Base-by-base conservation (phyloP, 2,888 invertebrate species). In the Entomobrya multifasciata region DNA sequence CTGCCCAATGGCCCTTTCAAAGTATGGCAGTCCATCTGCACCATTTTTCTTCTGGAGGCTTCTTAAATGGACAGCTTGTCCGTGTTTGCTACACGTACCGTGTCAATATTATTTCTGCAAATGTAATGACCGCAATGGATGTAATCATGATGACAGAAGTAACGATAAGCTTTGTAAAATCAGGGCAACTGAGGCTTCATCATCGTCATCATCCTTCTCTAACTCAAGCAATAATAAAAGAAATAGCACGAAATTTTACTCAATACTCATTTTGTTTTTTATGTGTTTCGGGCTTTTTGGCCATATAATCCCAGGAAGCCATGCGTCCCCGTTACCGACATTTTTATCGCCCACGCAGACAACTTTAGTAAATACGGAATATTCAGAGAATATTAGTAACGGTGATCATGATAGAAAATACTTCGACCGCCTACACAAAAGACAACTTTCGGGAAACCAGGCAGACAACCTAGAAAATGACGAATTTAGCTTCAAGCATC, bases 1-100 rank as follows among this genome's bases (percentile, higher is more conserved):
- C 83, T 65, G 67, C 67, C 67, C 76, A 84, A 84, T 76, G 83
- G 17, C 77, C 83, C 76, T 52, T 41, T 84, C 67, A 55, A 84
- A 84, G 52, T 77, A 77, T 67, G 76, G 62, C 4, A 17, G 77
- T 17, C 22, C 83, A 84, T 77, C 65, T 25, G 52, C 41, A 41
- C 65, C 62, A 84, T 76, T 65, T 67, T 72, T 84, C 77, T 60
- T 77, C 1, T 8, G 4, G 25, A 15, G 20, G 22, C 41, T 52
- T 20, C 65, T 67, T 41, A 41, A 65, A 10, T 20, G 4, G 47
- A 44, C 77, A 25, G 65, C 44, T 44, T 52, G 65, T 67, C 67
- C n/a, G 52, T 84, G 62, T 74, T 62, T n/a, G 10, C 52, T 49
- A 15, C 13, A 20, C 57, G 30, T 15, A 2, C 8, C 25, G 20